These are phyloP conservation scores for Hydractinia echinata DNA, from an alignment of 30 jellyfish, hydroid and myxozoan species.

Conservation along the genomic window DNA sequence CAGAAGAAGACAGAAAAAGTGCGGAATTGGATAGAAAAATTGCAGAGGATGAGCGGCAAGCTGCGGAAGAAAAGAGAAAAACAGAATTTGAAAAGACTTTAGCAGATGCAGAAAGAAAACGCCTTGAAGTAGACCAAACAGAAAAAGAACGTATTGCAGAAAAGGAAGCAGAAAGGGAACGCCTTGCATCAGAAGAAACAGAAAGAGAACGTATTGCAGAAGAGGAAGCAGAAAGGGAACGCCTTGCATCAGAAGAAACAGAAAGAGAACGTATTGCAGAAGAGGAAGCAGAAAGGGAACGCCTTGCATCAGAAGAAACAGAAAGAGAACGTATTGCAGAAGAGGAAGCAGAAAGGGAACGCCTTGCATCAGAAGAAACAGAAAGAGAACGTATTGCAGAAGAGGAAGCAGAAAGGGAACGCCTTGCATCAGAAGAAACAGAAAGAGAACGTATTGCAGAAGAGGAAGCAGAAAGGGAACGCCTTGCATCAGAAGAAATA, in stretches of 20 bases:
- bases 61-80: constrained; percentile 23
- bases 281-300: neutral
- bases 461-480: constrained; percentile 11
- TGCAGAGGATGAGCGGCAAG: constrained; percentile 13
- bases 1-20: constrained; percentile 10
- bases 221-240: constrained; percentile 10
- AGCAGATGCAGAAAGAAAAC: neutral
- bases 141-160: constrained; percentile 23
- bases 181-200: neutral
- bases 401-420: constrained; percentile 22
- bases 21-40: constrained; percentile 6
- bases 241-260: neutral
- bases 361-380: neutral
- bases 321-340: neutral
- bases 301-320: neutral
- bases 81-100: neutral
- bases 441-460: constrained; percentile 5
- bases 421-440: neutral
- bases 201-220: neutral
- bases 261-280: neutral
- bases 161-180: constrained; percentile 13
- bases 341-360: neutral
- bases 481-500: constrained; percentile 11
- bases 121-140: constrained; percentile 6
- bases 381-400: neutral